phyloP scores from a whole-genome alignment of 2,797 vertebrate genomes.

The Podargus strigoides region DNA sequence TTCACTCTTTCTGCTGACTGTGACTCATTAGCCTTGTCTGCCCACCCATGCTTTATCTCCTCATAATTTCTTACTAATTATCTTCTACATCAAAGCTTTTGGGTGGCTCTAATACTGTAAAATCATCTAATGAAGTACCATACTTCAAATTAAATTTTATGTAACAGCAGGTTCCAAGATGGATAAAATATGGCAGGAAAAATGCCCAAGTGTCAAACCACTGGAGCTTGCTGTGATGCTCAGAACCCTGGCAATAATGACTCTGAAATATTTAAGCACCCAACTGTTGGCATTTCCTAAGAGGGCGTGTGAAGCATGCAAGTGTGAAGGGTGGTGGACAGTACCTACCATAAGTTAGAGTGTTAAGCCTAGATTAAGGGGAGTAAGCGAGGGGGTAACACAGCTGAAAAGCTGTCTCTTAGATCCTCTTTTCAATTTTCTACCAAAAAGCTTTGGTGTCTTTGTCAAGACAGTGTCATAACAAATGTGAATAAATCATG shows the following conservation, averaged over 20 bases:
- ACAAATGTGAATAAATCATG: not conserved
- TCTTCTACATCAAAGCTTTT: constrained; percentile 40
- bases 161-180: not conserved
- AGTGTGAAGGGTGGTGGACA: not conserved
- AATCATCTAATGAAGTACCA: constrained; percentile 13
- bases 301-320: not conserved
- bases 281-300: not conserved
- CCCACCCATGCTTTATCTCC: constrained; percentile 40
- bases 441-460: not conserved
- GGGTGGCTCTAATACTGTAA: not conserved
- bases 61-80: constrained; percentile 36
- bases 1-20: constrained; percentile 1
- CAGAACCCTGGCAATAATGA: not conserved
- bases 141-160: not conserved
- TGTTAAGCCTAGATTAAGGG: not conserved
- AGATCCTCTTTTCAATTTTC: not conserved
- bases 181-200: not conserved
- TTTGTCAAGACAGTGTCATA: not conserved
- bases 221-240: not conserved
- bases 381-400: not conserved
- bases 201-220: not conserved
- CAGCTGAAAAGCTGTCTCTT: not conserved
- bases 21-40: constrained; percentile 27
- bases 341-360: not conserved
- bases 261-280: not conserved